Conservation (phyloP, 2,113 vertebrate species). For the Platysteira castanea region DNA sequence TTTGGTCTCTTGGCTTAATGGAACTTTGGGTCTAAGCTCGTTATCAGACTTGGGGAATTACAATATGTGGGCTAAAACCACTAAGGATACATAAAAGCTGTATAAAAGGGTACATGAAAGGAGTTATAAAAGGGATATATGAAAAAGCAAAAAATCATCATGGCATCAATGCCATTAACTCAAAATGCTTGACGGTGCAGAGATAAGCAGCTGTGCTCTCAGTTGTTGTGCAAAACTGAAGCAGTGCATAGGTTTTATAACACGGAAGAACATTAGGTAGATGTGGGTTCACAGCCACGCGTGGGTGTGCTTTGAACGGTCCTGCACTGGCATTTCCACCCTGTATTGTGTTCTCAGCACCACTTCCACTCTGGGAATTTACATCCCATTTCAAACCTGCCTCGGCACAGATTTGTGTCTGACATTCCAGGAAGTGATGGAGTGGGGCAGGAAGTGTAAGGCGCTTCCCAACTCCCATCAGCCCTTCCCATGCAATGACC, state of each 20-base stretch:
- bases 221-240: background rate
- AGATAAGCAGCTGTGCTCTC: background rate
- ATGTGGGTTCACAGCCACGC: background rate
- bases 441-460: accelerated
- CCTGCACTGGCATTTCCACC: background rate
- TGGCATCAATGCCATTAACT: no score
- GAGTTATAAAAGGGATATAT: no score
- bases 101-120: no score
- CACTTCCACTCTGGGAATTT: background rate
- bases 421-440: background rate
- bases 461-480: background rate
- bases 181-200: background rate
- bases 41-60: no score
- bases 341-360: background rate
- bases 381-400: background rate
- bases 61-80: no score
- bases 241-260: background rate
- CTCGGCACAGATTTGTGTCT: background rate
- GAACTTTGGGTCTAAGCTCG: no score
- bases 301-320: background rate
- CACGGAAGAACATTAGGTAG: background rate
- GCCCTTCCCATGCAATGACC: background rate
- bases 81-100: no score
- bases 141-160: no score
- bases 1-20: no score